Conservation (phyloP, 2,888 invertebrate species). For the Seladonia tumulorum region DNA sequence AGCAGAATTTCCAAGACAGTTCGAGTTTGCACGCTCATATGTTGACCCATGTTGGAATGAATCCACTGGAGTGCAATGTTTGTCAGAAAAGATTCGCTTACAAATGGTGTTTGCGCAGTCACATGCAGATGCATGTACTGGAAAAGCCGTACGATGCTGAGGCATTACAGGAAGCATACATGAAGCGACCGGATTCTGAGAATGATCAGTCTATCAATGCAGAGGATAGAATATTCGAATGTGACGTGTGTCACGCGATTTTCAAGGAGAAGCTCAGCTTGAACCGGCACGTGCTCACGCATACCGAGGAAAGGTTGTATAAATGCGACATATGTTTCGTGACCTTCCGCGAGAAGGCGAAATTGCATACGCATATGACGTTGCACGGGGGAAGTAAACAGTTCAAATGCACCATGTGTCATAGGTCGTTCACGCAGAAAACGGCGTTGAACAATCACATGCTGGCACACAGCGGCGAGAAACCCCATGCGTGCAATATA, state of each 20-base stretch:
- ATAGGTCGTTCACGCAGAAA: conserved; percentile 78
- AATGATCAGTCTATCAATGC: conserved; percentile 55
- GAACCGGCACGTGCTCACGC: conserved; percentile 76
- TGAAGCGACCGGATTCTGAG: conserved; percentile 68
- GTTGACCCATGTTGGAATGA: conserved; percentile 81
- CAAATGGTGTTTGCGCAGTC: conserved; percentile 80
- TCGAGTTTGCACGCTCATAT: conserved; percentile 79
- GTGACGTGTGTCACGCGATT: conserved; percentile 74
- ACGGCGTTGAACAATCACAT: conserved; percentile 81
- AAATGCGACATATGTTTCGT: conserved; percentile 78
- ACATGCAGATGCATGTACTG: conserved; percentile 79
- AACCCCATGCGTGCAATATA: conserved; percentile 80
- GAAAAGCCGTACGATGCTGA: conserved; percentile 78
- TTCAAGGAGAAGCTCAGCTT: conserved; percentile 76
- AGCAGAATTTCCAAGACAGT: conserved; percentile 78
- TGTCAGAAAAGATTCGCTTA: conserved; percentile 81
- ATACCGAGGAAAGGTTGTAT: conserved; percentile 75
- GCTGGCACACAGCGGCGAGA: conserved; percentile 80
- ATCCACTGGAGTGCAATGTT: conserved; percentile 78
- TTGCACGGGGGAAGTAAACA: conserved; percentile 76
- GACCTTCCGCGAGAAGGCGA: conserved; percentile 76
- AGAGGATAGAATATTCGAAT: conserved; percentile 70
- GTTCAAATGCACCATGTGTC: conserved; percentile 80
- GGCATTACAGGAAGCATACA: conserved; percentile 67
- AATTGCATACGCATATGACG: conserved; percentile 74